phyloP scores from a whole-genome alignment of 2,888 invertebrate species.

The Amblyjoppa fuscipennis region DNA sequence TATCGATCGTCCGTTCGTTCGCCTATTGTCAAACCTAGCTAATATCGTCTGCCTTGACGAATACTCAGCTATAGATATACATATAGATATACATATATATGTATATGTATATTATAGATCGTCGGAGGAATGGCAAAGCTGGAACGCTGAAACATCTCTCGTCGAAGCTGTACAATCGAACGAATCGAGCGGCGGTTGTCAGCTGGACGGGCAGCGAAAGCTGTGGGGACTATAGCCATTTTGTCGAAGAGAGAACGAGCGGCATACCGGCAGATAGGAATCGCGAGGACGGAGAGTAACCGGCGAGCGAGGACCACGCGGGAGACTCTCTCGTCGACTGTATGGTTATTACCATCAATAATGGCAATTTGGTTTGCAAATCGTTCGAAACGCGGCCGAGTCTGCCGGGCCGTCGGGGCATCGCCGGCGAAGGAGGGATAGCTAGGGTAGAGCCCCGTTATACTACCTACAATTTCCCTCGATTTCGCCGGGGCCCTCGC shows the following conservation, averaged over 20 bases:
- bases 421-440: conserved; percentile 18
- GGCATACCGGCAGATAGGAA: conserved; percentile 30
- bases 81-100: no score
- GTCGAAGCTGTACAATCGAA: not conserved
- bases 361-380: conserved; percentile 85
- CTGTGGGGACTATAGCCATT: not conserved
- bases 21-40: no score
- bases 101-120: no score
- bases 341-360: conserved; percentile 85
- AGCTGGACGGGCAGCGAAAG: not conserved
- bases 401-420: conserved; percentile 51
- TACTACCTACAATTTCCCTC: conserved; percentile 83
- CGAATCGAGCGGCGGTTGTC: conserved; percentile 1
- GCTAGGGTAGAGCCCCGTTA: conserved; percentile 73
- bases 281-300: conserved; percentile 44
- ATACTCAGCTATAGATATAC: no score
- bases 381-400: conserved; percentile 78
- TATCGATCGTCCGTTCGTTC: no score
- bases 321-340: conserved; percentile 77
- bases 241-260: not conserved
- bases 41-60: no score
- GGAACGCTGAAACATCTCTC: not conserved
- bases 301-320: conserved; percentile 52
- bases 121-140: not conserved
- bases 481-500: conserved; percentile 80